These are phyloP conservation scores for Chaetophractus vellerosus DNA, from an alignment of 2,797 vertebrate species.

Conservation along the genomic window DNA sequence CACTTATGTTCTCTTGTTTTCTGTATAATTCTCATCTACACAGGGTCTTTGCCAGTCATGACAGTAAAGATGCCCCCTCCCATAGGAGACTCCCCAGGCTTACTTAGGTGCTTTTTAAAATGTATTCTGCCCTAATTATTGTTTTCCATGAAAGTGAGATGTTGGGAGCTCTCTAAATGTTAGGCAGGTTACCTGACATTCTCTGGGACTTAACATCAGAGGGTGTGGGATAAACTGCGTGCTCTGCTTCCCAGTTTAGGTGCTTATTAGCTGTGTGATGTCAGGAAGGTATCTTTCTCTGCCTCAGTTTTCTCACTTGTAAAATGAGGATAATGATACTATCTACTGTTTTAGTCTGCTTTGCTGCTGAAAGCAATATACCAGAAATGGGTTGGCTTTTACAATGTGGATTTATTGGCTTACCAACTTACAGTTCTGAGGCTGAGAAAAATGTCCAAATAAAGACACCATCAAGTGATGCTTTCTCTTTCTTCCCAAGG, in stretches of 20 bases:
- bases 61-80: too few relatives aligned
- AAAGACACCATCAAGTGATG: too few relatives aligned
- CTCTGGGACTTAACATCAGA: rapidly evolving
- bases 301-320: too few relatives aligned
- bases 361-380: too few relatives aligned
- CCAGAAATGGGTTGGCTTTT: too few relatives aligned
- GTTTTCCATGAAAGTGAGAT: background rate
- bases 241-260: background rate
- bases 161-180: background rate
- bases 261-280: background rate
- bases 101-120: background rate
- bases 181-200: rapidly evolving
- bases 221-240: background rate
- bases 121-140: background rate
- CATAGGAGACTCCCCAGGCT: background rate
- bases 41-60: too few relatives aligned
- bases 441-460: too few relatives aligned
- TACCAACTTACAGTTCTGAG: too few relatives aligned
- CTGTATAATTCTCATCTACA: too few relatives aligned
- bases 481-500: too few relatives aligned
- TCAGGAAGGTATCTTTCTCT: background rate
- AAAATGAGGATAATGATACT: background rate
- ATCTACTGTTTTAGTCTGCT: background rate
- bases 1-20: too few relatives aligned
- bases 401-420: too few relatives aligned